Evolutionary conservation across 2,797 vertebrate genomes (phyloP), one percentile per base, ranked within the genome.

Genomic region (Holocentrus rufus): DNA sequence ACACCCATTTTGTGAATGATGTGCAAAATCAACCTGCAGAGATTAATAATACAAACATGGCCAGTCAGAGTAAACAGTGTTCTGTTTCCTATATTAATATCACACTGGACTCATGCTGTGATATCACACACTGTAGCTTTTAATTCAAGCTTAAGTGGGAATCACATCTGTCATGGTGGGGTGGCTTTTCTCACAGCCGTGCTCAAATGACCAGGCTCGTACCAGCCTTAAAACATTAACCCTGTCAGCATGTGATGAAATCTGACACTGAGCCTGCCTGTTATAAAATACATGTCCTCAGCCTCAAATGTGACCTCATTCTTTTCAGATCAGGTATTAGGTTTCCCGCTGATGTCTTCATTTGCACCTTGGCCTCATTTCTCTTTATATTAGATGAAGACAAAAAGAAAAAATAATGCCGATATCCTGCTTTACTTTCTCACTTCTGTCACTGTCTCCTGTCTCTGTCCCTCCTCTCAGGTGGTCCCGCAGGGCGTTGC

Each of bases 401-500:
- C n/a, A n/a, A n/a, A n/a, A n/a, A n/a, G n/a, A n/a, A n/a, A n/a
- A n/a, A n/a, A n/a, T n/a, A n/a, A n/a, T n/a, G n/a, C n/a, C n/a
- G n/a, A 31, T 7, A 31, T 31, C 30, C 3, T 31, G 30, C 30
- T 31, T 31, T 31, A 31, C 30, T 31, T 31, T 31, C 30, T 31
- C 30, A 31, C 30, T 31, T 31, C 30, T 31, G 30, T 31, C 30
- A 31, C 3, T 31, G n/a, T n/a, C n/a, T n/a, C n/a, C n/a, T n/a
- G n/a, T n/a, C n/a, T 58, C 54, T 22, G 18, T 72, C 17, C 53
- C 55, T 74, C 61, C 65, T 1, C 17, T 0, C 92, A 98, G 97
- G 96, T 98, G 65, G 93, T 98, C 80, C 97, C 98, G 1, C 97
- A 97, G 72, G 96, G 97, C 0, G 85, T 95, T 2, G 87, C 91